These are phyloP conservation scores for Gallinago paraguaiae DNA, from an alignment of 2,113 vertebrate species.

Conservation along the genomic window DNA sequence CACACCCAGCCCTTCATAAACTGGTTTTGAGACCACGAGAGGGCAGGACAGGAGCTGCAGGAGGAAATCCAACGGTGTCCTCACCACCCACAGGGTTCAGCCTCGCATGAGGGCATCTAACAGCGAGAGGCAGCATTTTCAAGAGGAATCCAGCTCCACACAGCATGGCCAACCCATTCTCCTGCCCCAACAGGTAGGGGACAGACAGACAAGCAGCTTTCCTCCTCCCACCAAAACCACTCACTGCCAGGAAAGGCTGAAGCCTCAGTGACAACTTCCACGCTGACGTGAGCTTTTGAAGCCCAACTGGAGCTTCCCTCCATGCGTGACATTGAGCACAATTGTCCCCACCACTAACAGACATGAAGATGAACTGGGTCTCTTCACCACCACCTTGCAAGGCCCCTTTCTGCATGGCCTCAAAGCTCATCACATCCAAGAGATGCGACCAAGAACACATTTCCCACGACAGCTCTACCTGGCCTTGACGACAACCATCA, in stretches of 20 bases:
- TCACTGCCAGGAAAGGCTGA: neutral
- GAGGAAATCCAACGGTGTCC: neutral
- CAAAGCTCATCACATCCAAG: neutral
- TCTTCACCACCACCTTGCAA: neutral
- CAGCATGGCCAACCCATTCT: neutral
- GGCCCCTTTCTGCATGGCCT: neutral
- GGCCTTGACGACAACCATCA: neutral
- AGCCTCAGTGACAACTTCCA: neutral
- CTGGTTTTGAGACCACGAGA: neutral
- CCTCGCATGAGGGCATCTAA: neutral
- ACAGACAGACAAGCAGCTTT: neutral
- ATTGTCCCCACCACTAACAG: neutral
- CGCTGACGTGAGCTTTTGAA: neutral
- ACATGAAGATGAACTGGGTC: fast-evolving
- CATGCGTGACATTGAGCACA: fast-evolving
- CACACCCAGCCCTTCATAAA: too few relatives aligned
- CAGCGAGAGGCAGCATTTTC: neutral
- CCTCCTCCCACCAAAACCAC: neutral
- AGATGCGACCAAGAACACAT: neutral
- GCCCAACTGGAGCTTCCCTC: neutral
- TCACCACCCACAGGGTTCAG: neutral
- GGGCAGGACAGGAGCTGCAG: neutral
- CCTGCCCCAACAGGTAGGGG: neutral
- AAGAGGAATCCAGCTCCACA: neutral
- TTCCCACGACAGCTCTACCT: neutral